Evolutionary conservation across 2,113 vertebrate genomes (phyloP), one percentile per base, ranked within the genome.

Genomic region (Pica pica): DNA sequence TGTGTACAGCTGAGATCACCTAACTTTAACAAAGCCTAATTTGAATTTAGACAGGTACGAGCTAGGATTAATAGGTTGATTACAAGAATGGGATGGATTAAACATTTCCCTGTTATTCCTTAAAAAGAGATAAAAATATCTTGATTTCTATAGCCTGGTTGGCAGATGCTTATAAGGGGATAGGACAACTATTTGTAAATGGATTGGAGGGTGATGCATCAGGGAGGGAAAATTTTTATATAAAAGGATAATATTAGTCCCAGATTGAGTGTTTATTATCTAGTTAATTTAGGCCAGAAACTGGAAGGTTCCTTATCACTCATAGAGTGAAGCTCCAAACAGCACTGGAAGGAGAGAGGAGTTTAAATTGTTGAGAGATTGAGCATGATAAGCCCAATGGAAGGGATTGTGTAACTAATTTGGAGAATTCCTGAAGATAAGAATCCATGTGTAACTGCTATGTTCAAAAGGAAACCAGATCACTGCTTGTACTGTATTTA

Each of bases 391-490:
- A 90, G 0, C 11, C 47, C 6, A 73, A 27, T 74, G 77, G 60
- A 93, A 67, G 47, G 35, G 47, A 89, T 67, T 94, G 76, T 92
- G 80, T 52, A 86, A 90, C 93, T 92, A 93, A 87, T 95, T 89
- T 92, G 73, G 94, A 81, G 71, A 87, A 97, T 92, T 93, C 56
- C 55, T 88, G 33, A 83, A 63, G 94, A 95, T 97, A 95, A 95
- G 91, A 87, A 92, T 74, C 64, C 83, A 23, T 81, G 27, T 59
- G 52, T 70, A 86, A 93, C 94, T 67, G 68, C 35, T 74, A 13
- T 70, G 92, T 95, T 97, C 95, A 96, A 94, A 97, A 96, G 91
- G 55, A 92, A 95, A 86, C 31, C 35, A 52, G 83, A 92, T 60
- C 68, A 64, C 64, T 63, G 16, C 22, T 94, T 89, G 39, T 39